Conservation (phyloP, 2,888 invertebrate species). For the Gandaritis pyraliata region DNA sequence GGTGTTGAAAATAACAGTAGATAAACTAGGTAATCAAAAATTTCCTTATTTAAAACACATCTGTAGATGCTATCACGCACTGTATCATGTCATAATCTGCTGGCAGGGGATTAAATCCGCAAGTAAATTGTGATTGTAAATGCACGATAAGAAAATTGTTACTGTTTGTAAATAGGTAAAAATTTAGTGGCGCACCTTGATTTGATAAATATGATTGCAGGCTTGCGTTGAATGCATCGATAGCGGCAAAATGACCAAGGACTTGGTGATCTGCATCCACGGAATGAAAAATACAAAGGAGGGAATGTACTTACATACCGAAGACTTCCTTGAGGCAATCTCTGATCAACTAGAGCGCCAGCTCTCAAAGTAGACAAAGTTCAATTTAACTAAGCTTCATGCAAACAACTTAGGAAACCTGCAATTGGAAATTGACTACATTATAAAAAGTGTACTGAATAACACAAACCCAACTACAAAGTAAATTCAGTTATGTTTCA, state of each 20-base stretch:
- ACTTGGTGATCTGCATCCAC: conserved; percentile 94
- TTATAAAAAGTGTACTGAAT: neutral
- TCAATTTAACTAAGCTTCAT: conserved; percentile 18
- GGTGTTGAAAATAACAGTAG: no score
- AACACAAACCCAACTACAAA: neutral
- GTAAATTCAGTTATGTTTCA: neutral
- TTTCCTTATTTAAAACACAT: no score
- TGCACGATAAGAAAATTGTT: neutral
- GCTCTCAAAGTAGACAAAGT: conserved; percentile 60
- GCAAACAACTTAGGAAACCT: conserved; percentile 30
- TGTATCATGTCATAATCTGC: neutral
- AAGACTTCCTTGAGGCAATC: conserved; percentile 94
- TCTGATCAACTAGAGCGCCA: conserved; percentile 87
- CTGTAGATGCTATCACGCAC: no score
- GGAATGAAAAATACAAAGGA: conserved; percentile 92
- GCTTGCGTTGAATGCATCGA: conserved; percentile 94
- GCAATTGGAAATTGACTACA: conserved; percentile 16
- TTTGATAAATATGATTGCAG: conserved; percentile 51
- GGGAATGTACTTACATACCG: conserved; percentile 92
- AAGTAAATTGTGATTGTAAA: neutral
- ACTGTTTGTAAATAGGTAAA: neutral
- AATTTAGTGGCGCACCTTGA: neutral
- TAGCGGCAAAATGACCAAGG: conserved; percentile 94
- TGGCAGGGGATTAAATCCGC: neutral
- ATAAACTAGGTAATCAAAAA: no score